Evolutionary conservation across 2,888 invertebrate species (phyloP), one percentile per base, ranked within the genome.

Genomic region (Apodemia duryi): DNA sequence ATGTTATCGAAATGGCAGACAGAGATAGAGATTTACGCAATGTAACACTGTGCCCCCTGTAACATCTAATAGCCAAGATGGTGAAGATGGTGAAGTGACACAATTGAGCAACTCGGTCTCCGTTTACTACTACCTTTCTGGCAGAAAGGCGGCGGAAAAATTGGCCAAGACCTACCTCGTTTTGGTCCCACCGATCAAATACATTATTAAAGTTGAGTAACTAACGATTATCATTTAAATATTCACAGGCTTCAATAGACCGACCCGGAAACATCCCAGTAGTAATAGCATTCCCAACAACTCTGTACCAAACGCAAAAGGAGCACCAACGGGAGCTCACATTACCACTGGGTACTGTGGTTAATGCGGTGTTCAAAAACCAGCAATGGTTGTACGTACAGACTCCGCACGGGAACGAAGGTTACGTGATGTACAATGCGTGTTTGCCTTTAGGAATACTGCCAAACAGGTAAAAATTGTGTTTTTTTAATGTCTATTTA

Each of bases 241-340:
- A 6, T 49, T 49, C 91, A 7, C 85, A 95, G 94, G 96, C 97
- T 9, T 95, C 96, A 10, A 93, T 97, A 70, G 95, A 96, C 68
- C 94, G 94, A 41, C 97, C 97, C 0, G 97, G 96, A 61, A 97
- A 97, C 83, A 96, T 97, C 70, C 97, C 97, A 2, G 96, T 97
- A 43, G 97, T 97, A 5, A 87, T 97, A 67, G 95, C 96, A 43
- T 95, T 95, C 73, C 94, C 95, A 1, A 95, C 94, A 72, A 94
- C 94, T 0, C 85, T 96, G 13, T 96, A 96, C 82, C 95, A 96
- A 82, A 96, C 96, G 1, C 93, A 95, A 67, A 91, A 93, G 62
- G 95, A 94, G n/a, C 93, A 93, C 51, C 95, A 94, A 74, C 92
- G 93, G 10, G 96, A 96, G 82, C 89, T 95, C 63, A 92, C 94